Conservation (phyloP, 2,888 invertebrate species). For the Hybos culiciformis region DNA sequence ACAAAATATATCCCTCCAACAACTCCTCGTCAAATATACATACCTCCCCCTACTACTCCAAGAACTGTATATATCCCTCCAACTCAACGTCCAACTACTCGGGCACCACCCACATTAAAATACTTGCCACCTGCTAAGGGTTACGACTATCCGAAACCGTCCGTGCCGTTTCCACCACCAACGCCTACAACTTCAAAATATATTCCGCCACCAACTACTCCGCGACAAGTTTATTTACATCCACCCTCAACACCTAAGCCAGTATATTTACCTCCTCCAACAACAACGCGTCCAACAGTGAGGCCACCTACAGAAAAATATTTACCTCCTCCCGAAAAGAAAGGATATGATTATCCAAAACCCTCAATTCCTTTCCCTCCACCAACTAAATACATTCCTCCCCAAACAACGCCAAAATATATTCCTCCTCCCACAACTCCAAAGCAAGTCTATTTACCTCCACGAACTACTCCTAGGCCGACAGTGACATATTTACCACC, state of each 20-base stretch:
- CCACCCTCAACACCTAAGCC: constrained; percentile 11
- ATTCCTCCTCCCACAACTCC: constrained; percentile 1
- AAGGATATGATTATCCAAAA: constrained; percentile 12
- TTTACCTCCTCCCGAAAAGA: constrained; percentile 15
- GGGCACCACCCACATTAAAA: constrained; percentile 14
- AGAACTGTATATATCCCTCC: constrained; percentile 14
- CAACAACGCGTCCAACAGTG: constrained; percentile 7
- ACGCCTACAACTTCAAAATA: constrained; percentile 10
- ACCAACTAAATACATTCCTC: constrained; percentile 9
- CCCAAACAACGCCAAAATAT: constrained; percentile 1
- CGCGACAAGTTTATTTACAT: too few relatives aligned
- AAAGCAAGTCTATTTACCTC: constrained; percentile 4
- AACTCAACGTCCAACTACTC: constrained; percentile 8
- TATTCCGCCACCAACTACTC: not conserved
- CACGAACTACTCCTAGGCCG: constrained; percentile 11
- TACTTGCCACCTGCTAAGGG: constrained; percentile 4
- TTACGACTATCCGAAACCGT: constrained; percentile 11
- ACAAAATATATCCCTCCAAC: constrained; percentile 9
- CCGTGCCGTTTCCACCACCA: constrained; percentile 10
- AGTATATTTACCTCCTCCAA: constrained; percentile 2
- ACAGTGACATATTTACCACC: constrained; percentile 16
- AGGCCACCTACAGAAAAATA: constrained; percentile 7
- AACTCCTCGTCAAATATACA: constrained; percentile 12
- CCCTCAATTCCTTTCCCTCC: constrained; percentile 10
- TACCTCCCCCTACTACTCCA: constrained; percentile 13